phyloP scores from a whole-genome alignment of 1,140 invertebrate species.

The Paraescarpia echinospica region DNA sequence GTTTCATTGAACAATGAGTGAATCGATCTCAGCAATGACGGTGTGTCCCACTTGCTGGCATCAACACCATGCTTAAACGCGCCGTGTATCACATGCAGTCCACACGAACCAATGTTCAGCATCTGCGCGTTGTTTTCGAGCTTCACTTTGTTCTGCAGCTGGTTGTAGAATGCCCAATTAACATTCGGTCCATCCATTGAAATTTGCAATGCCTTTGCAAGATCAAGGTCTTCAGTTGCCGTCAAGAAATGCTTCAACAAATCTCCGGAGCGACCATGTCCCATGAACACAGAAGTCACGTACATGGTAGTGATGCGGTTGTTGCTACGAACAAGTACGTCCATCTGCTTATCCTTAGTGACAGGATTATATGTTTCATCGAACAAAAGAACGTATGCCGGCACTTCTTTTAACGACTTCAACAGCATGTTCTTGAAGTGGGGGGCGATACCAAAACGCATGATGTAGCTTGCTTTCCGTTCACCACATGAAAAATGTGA shows the following conservation, averaged over 20 bases:
- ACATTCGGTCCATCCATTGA: slow-evolving; percentile 9
- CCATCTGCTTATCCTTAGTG: neutral
- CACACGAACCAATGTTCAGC: slow-evolving; percentile 9
- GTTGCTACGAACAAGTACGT: neutral
- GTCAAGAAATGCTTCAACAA: neutral
- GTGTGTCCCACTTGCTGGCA: neutral
- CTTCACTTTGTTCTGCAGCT: neutral
- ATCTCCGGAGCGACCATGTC: neutral
- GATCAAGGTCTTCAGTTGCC: neutral
- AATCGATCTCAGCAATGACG: neutral
- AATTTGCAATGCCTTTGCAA: neutral
- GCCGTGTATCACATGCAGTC: neutral
- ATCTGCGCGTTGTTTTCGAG: neutral
- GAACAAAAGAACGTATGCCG: neutral
- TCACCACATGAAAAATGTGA: neutral
- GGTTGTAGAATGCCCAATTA: neutral
- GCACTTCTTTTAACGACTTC: neutral
- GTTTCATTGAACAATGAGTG: neutral
- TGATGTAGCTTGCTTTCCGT: neutral
- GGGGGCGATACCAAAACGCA: neutral
- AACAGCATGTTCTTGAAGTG: neutral
- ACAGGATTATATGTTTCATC: neutral
- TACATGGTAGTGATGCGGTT: neutral
- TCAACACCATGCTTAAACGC: neutral
- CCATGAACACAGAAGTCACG: neutral